Base-by-base conservation (phyloP, 2,888 invertebrate genomes). In the Plebejus melissa region DNA sequence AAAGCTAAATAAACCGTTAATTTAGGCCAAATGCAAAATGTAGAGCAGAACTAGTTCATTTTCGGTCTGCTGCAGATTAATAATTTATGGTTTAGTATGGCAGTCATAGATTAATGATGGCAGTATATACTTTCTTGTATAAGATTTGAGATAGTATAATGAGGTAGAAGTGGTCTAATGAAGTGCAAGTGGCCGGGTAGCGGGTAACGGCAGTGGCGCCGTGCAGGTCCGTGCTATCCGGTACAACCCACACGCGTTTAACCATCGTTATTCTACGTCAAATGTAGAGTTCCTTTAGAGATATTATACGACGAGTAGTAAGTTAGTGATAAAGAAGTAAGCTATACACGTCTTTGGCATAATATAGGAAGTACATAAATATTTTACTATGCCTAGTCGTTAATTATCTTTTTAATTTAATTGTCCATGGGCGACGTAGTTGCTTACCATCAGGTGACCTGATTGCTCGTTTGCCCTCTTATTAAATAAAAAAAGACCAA, bases 141-240 rank as follows among this genome's bases (percentile, higher is more conserved):
- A 9, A 46, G 46, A 46, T 46, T 46, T 46, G 2, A 11, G 46
- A 46, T 36, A 13, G 7, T 36, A 36, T 16, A 36, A n/a, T 69
- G n/a, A 41, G 46, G 9, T 46, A 41, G 38, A 70, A 70, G 70
- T n/a, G 9, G 46, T 22, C 36, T 72, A 57, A 74, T 75, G 41
- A 76, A 28, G 32, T 7, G 76, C 71, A 74, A 74, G 50, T 69
- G 74, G 57, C 65, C 57, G 75, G 76, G 54, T 54, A 54, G 54
- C 74, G 77, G 54, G 77, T 80, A 80, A 79, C 80, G 79, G 79
- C 79, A 75, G 75, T 74, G 72, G 78, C 77, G 79, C 78, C 78
- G 74, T 75, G 75, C 75, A 69, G 74, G 50, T 65, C 69, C 69
- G 75, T 57, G 75, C 58, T 74, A 54, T 77, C 74, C 77, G 58